Conservation (phyloP, 2,888 invertebrate species). For the Amiota mariae region DNA sequence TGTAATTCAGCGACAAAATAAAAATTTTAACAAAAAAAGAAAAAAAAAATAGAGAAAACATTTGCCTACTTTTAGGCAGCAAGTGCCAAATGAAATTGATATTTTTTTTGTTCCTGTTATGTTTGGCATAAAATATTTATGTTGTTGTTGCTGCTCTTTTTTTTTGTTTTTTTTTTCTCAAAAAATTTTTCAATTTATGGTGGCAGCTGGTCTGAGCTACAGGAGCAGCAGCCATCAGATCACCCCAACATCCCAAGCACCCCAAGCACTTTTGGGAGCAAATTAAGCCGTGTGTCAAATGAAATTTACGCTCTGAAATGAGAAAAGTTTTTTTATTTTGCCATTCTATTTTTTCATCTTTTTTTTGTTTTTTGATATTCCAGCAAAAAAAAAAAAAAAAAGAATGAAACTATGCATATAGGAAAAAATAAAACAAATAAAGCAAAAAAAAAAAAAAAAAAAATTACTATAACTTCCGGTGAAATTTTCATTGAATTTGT, state of each 20-base stretch:
- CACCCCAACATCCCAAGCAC: neutral
- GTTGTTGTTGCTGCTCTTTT: conserved; percentile 36
- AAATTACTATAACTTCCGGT: neutral
- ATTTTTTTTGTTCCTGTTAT: conserved; percentile 15
- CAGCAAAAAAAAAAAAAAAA: neutral
- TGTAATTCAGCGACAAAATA: no score
- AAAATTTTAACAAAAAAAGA: conserved; percentile 3
- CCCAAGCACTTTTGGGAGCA: conserved; percentile 32
- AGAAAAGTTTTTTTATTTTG: conserved; percentile 52
- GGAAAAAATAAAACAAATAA: neutral
- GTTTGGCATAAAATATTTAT: conserved; percentile 47
- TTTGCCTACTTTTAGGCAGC: conserved; percentile 20
- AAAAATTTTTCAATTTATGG: conserved; percentile 43
- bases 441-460: neutral
- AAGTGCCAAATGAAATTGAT: conserved; percentile 16
- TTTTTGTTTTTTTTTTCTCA: conserved; percentile 39
- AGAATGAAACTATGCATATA: neutral
- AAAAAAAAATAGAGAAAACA: neutral
- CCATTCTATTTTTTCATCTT: neutral
- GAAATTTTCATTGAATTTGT: no score
- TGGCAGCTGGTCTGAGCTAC: conserved; percentile 28
- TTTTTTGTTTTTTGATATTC: neutral
- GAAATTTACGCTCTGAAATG: conserved; percentile 55
- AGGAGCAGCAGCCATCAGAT: no score
- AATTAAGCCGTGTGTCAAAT: conserved; percentile 53